phyloP scores from a whole-genome alignment of 2,113 vertebrate genomes.

The Triplophysa dalaica region DNA sequence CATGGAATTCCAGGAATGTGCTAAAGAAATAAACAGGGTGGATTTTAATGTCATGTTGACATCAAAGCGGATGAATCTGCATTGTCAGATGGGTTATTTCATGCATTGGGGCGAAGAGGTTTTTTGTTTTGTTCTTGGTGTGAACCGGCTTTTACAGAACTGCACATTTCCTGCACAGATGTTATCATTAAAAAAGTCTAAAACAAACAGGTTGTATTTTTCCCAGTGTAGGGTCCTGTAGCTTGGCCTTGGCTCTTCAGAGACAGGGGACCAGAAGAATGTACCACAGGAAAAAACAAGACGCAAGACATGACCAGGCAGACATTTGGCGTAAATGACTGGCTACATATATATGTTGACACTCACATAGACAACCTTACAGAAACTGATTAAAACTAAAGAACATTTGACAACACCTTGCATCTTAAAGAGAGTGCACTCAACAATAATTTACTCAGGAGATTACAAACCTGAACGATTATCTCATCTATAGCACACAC shows the following conservation, averaged over 20 bases:
- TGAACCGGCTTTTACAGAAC: neutral
- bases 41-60: too few species aligned
- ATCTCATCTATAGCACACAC: too few species aligned
- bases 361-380: neutral
- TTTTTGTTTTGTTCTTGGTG: neutral
- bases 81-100: too few species aligned
- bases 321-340: too few species aligned
- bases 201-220: constrained; percentile 16
- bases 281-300: neutral
- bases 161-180: constrained; percentile 26
- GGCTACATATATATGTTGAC: neutral
- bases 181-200: constrained; percentile 20
- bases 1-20: too few species aligned
- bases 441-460: too few species aligned
- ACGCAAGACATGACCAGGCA: neutral
- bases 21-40: too few species aligned
- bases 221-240: neutral
- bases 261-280: neutral
- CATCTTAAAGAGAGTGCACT: neutral
- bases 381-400: neutral
- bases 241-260: neutral
- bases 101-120: neutral
- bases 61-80: too few species aligned
- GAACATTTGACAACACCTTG: neutral
- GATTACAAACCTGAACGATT: too few species aligned